Conservation (phyloP, 2,113 vertebrate genomes). For the Platichthys flesus region DNA sequence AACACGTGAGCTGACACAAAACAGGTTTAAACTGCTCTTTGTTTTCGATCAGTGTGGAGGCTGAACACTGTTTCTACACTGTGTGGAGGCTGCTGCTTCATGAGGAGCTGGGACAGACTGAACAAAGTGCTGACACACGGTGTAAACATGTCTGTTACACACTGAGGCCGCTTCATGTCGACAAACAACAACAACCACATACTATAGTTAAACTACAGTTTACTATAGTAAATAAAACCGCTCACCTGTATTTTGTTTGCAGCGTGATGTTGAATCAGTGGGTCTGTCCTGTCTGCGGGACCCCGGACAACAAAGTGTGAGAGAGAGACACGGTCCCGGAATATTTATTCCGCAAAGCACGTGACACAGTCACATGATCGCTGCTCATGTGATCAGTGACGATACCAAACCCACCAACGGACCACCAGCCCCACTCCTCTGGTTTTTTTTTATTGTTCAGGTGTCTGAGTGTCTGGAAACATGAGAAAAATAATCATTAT, state of each 20-base stretch:
- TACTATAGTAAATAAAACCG: background rate
- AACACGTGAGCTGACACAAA: too few species aligned
- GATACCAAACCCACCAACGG: background rate
- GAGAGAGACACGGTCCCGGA: accelerated
- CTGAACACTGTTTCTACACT: too few species aligned
- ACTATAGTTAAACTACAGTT: background rate
- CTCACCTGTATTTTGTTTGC: constrained; percentile 25
- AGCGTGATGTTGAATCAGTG: background rate
- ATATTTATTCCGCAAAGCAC: constrained; percentile 38
- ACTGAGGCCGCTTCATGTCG: background rate
- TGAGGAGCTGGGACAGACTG: too few species aligned
- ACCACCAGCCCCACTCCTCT: too few species aligned
- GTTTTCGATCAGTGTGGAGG: too few species aligned
- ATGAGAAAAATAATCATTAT: too few species aligned
- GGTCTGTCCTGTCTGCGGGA: background rate
- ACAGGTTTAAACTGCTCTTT: too few species aligned
- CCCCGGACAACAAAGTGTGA: background rate
- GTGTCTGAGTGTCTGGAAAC: too few species aligned
- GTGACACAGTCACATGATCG: constrained; percentile 67
- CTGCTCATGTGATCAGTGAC: constrained; percentile 56
- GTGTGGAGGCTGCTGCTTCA: too few species aligned
- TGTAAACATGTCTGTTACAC: too few species aligned
- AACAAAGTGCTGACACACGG: too few species aligned
- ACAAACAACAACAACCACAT: background rate
- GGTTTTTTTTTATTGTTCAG: background rate